Base-by-base conservation (phyloP, 2,113 vertebrate species). In the Onychorhynchus coronatus region DNA sequence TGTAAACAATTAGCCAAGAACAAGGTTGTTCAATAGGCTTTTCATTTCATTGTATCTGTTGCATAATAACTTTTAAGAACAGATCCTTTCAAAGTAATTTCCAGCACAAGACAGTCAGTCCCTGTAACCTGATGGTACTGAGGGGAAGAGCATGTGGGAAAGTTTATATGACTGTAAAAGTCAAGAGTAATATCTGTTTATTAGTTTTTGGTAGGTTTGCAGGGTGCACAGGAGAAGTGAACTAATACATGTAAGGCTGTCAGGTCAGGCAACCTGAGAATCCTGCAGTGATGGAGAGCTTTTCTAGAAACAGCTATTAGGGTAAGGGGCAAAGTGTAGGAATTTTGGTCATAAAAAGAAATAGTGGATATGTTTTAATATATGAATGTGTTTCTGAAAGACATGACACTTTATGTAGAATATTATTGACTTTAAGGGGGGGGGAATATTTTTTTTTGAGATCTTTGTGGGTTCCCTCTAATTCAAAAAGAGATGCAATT, bases 361-460 rank as follows among this genome's bases (percentile, higher is more conserved):
- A 19, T 25, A 53, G 70, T 14, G 31, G 22, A 41, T 22, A 42
- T 41, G 10, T 6, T 39, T 41, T 71, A 67, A 59, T 23, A 28
- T 25, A 3, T 49, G 18, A 59, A 72, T 66, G 49, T 15, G 5
- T 46, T 91, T 70, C 31, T 44, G 31, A 78, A 55, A 58, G 24
- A 39, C 9, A 41, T 39, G 2, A n/a, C 37, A 21, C 0, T 56
- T 81, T 71, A 12, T 66, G 14, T 49, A 39, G 27, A 7, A 11
- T 79, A 31, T 53, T 78, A 62, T 9, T 66, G 21, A 56, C 9
- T 47, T 49, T 5, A 5, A 27, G 30, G 4, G 21, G 4, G 21
- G 6, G 3, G 2, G 17, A 9, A n/a, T 52, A 25, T 6, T 0
- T 0, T 17, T 22, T 25, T 47, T 31, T 47, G 35, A 27, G 25